Percentiles rank a stretch among this genome's conserved stretches.
Evolutionary conservation across 2,113 vertebrate species (phyloP).

Genomic region (Thinocorus orbignyianus): DNA sequence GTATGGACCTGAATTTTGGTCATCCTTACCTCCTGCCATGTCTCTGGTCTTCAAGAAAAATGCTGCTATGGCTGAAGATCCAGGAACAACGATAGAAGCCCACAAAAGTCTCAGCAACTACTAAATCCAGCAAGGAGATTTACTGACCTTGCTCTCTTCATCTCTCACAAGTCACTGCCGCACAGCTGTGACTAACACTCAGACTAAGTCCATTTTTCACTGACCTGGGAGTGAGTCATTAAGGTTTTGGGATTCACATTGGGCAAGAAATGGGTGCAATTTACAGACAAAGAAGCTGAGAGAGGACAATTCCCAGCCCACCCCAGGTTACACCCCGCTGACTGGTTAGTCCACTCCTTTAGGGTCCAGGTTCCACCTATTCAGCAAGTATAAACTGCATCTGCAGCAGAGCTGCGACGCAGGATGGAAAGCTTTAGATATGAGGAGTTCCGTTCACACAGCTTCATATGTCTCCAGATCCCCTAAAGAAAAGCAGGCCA

Average conservation of each 20-base stretch:
- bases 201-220: not conserved
- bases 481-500: not conserved
- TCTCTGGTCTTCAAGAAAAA: not conserved
- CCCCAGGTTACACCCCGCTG: too few species aligned
- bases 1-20: not conserved
- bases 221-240: not conserved
- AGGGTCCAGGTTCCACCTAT: not conserved
- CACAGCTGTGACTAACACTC: not conserved
- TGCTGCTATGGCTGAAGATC: not conserved
- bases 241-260: not conserved
- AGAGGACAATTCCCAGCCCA: not conserved
- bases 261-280: not conserved
- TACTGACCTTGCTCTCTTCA: not conserved
- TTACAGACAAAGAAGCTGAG: not conserved
- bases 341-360: not conserved
- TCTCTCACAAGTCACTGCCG: not conserved
- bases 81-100: not conserved
- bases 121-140: not conserved
- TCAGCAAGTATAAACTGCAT: not conserved
- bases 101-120: not conserved
- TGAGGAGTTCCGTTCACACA: not conserved
- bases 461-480: not conserved
- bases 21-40: not conserved
- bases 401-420: not conserved
- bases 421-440: not conserved